Evolutionary conservation across 2,113 vertebrate species (phyloP), one percentile per base, ranked within the genome.

Genomic region (Progne subis): DNA sequence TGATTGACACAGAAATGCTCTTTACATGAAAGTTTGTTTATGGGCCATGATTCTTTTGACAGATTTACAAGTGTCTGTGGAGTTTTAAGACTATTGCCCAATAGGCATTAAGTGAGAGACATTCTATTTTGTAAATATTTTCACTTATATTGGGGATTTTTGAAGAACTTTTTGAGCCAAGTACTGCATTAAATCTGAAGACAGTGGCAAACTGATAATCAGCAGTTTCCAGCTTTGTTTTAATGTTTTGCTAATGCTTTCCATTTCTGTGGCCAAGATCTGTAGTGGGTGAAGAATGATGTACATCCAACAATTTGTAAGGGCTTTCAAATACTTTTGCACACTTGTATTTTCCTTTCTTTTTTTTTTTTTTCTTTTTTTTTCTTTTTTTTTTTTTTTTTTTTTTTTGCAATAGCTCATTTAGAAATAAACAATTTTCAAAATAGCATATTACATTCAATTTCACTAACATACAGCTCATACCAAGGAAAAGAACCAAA

Each of bases 21-120:
- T 98, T 98, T 98, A 96, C 85, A 1, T 96, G 95, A 96, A 97
- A 91, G 81, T 95, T 98, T 98, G 98, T 98, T 98, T 98, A 98
- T 97, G 91, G 77, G 53, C 91, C 91, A 59, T 96, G 91, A 88
- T 98, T 96, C 96, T 97, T 97, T 96, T 76, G 96, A 98, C 97
- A 97, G 97, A 98, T 98, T 98, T 98, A 98, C 96, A 98, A 98
- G 98, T 97, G 96, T 96, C 97, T 98, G 97, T 74, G 92, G 96
- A 97, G 97, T 97, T 98, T 98, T 98, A 98, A 96, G 95, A 96
- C 61, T 96, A 95, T 98, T 98, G 97, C 97, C 95, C 97, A 98
- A 98, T 96, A 97, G 93, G 91, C 97, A 97, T 97, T 98, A 97
- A 97, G 97, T 95, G 96, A 98, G 95, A 97, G 96, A 96, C 95